Conservation (phyloP, 2,888 invertebrate genomes). For the Eugnorisma glareosa region DNA sequence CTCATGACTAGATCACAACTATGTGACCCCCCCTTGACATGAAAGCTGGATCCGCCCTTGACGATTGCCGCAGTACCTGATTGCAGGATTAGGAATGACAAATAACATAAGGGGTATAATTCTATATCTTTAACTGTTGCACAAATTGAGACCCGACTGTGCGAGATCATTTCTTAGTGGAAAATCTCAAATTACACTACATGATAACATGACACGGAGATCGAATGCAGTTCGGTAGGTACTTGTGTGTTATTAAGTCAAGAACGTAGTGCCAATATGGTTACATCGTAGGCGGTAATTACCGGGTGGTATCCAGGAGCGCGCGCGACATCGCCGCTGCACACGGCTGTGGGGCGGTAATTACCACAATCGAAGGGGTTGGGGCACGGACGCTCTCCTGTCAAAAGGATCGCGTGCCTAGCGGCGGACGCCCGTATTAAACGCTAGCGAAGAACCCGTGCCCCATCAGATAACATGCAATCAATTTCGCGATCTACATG, state of each 20-base stretch:
- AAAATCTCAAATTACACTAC: background rate
- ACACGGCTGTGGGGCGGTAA: conserved; percentile 85
- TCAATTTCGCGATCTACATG: conserved; percentile 91
- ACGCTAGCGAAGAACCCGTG: conserved; percentile 90
- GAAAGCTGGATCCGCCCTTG: too few species aligned
- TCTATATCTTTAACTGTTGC: background rate
- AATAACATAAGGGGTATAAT: background rate
- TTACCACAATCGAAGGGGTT: conserved; percentile 85
- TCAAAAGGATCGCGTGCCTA: conserved; percentile 89
- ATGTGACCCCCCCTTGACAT: too few species aligned
- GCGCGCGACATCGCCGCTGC: conserved; percentile 87
- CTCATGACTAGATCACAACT: too few species aligned
- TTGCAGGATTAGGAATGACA: background rate
- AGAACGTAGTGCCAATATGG: conserved; percentile 51
- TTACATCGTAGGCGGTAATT: conserved; percentile 63
- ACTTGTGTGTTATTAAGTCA: conserved; percentile 31
- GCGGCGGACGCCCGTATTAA: conserved; percentile 88
- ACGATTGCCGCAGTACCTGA: too few species aligned
- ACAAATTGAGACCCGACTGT: background rate
- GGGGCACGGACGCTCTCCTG: conserved; percentile 87
- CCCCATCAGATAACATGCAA: conserved; percentile 90
- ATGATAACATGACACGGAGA: background rate
- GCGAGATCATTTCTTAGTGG: background rate
- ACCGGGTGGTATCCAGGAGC: conserved; percentile 62
- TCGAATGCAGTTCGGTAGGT: background rate